phyloP scores from a whole-genome alignment of 1,140 invertebrate genomes.

The Drosophila melanica region DNA sequence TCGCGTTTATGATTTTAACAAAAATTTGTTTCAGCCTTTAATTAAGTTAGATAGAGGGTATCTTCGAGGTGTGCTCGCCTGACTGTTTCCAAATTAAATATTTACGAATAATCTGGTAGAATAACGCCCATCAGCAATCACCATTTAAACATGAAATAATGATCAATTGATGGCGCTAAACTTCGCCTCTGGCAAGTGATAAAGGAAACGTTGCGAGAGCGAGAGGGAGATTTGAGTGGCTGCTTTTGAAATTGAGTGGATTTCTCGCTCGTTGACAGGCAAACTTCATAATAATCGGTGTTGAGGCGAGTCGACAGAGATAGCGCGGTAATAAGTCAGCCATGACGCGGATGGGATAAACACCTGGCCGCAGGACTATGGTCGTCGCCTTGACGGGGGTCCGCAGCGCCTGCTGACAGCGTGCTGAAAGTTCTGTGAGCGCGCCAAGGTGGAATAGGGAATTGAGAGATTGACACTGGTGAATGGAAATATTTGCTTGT shows the following conservation, averaged over 20 bases:
- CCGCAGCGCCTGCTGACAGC: slow-evolving; percentile 25
- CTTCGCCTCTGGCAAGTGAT: slow-evolving; percentile 28
- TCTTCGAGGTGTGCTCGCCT: neutral
- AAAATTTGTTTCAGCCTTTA: no score
- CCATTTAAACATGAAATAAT: slow-evolving; percentile 49
- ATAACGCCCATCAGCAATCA: slow-evolving; percentile 30
- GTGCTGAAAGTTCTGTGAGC: slow-evolving; percentile 33
- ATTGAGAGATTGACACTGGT: slow-evolving; percentile 49
- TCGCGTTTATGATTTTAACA: no score
- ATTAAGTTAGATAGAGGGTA: neutral
- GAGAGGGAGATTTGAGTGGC: neutral
- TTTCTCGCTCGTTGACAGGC: slow-evolving; percentile 47
- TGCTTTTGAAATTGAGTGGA: slow-evolving; percentile 56
- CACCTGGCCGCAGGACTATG: slow-evolving; percentile 46
- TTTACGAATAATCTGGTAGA: neutral
- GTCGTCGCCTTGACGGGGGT: slow-evolving; percentile 40
- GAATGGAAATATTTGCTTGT: slow-evolving; percentile 60
- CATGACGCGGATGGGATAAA: slow-evolving; percentile 33
- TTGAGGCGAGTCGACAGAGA: slow-evolving; percentile 38
- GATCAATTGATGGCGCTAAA: slow-evolving; percentile 63
- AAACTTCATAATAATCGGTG: slow-evolving; percentile 70
- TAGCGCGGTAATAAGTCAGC: slow-evolving; percentile 56
- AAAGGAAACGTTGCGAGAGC: neutral
- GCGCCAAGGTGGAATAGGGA: slow-evolving; percentile 31
- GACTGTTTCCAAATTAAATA: neutral